Base-by-base conservation (phyloP, 2,888 invertebrate species). In the Leptinotarsa haldemani region DNA sequence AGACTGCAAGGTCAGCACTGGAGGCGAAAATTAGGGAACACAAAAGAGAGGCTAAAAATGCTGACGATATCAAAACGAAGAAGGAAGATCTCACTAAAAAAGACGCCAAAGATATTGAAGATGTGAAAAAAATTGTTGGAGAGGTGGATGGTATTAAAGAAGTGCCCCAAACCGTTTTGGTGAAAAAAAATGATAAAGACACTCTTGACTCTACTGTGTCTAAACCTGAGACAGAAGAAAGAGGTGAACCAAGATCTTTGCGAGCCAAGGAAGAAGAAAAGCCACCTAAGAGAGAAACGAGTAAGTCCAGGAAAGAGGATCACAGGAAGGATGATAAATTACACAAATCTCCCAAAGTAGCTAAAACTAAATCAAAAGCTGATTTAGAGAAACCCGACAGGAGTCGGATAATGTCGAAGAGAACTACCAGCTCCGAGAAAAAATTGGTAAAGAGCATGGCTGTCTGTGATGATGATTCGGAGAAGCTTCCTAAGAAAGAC, bases 361-460 rank as follows among this genome's bases (percentile, higher is more conserved):
- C 71, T 65, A 72, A 68, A 40, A 52, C 50, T 16, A 70, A 48
- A 48, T 66, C 65, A n/a, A 77, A 69, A 53, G 71, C 48, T 9
- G 69, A 70, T 66, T 25, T 46, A 16, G 53, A 47, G 47, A 64
- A 74, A 30, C 58, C 68, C 5, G 63, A 73, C 47, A 52, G n/a
- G 12, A 73, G 67, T 13, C 53, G 40, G 65, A 15, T 12, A 12
- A 47, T 75, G 48, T 66, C 74, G 16, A 79, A 77, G 63, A 70
- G 77, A 72, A 69, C 71, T 25, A 78, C 78, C 3, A 81, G 81
- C 67, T 80, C 80, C n/a, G 82, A 82, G 25, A 82, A 83, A 69
- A 82, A 82, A 77, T 70, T 81, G 52, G 77, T 78, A 12, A 80
- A 82, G 74, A 78, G 77, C 66, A 72, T 76, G 22, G 79, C 80